Evolutionary conservation across 2,888 invertebrate species (phyloP), one percentile per base, ranked within the genome.

Genomic region (Notodonta dromedarius): DNA sequence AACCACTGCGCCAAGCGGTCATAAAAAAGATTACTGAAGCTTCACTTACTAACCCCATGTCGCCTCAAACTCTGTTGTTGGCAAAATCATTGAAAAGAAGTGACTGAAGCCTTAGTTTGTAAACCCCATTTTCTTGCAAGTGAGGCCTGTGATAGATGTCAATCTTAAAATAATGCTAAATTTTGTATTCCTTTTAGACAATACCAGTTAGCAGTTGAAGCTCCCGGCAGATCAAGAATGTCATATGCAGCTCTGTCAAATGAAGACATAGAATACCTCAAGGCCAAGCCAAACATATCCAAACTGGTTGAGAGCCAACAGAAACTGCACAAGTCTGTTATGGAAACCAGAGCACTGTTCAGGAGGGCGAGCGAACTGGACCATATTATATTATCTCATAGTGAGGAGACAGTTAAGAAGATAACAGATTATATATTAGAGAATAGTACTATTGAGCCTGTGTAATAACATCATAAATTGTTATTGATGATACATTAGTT

Each of bases 191-290:
- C 32, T 16, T 87, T 87, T 84, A 93, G 92, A 60, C 90, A 91
- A 69, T 91, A 84, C 63, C 83, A 89, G 69, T 84, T 90, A 71
- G 82, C 84, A 52, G 72, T 70, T n/a, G 86, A 85, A 67, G 78
- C 85, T 58, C 73, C 86, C 8, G 83, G 79, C 60, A 81, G 77
- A 74, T 84, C 90, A 57, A 83, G 78, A 65, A 85, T 91, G 68
- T 86, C 88, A 35, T 92, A 91, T 65, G 79, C 89, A 14, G 80
- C 84, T 50, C 70, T 93, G 61, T 80, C 89, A 73, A 87, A 87
- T 70, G 92, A 93, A 75, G 93, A 94, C 61, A 92, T 91, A 57
- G 87, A 90, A 69, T 93, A 89, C 69, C 67, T 93, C 4, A 91
- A 90, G 74, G 85, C 77, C 16, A 90, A 91, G 76, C 85, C 88